Evolutionary conservation across 1,140 invertebrate species (phyloP).

Genomic region (Drosophila subobscura): DNA sequence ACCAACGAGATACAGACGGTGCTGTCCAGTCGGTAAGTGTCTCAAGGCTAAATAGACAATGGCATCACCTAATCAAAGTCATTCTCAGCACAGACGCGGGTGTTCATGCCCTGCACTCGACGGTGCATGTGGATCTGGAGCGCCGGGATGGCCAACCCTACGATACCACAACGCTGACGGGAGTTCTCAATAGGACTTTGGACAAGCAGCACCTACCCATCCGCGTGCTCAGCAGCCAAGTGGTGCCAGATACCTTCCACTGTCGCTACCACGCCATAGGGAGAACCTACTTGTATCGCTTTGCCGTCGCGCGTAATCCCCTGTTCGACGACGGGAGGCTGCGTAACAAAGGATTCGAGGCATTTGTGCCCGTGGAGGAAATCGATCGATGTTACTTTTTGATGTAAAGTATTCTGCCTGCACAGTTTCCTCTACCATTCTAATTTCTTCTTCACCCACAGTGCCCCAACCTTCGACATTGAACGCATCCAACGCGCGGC

Average conservation of each 20-base stretch:
- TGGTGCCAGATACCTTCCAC: constrained; percentile 86
- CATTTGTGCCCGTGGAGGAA: constrained; percentile 72
- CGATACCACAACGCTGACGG: constrained; percentile 83
- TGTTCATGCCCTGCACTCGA: constrained; percentile 87
- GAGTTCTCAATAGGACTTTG: constrained; percentile 86
- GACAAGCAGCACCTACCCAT: constrained; percentile 85
- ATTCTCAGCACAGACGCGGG: constrained; percentile 88
- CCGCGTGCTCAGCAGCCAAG: constrained; percentile 85
- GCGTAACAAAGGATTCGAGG: constrained; percentile 58
- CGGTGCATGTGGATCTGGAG: constrained; percentile 87
- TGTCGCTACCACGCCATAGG: constrained; percentile 85
- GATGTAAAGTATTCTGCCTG: constrained; percentile 47
- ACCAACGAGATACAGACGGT: constrained; percentile 84
- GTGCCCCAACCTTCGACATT: constrained; percentile 85
- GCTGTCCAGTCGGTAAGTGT: constrained; percentile 87
- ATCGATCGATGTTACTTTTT: constrained; percentile 74
- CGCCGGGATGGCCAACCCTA: constrained; percentile 84
- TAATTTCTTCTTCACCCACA: constrained; percentile 69
- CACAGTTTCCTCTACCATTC: rapidly evolving
- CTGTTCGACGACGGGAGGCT: constrained; percentile 10
- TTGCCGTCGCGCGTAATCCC: constrained; percentile 83
- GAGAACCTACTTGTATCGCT: constrained; percentile 89
- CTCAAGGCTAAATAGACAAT: constrained; percentile 2
- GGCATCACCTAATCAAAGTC: constrained; percentile 4
- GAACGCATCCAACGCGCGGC: constrained; percentile 85